Evolutionary conservation across 1,140 invertebrate genomes (phyloP).

Genomic region (Trichonephila clavata): DNA sequence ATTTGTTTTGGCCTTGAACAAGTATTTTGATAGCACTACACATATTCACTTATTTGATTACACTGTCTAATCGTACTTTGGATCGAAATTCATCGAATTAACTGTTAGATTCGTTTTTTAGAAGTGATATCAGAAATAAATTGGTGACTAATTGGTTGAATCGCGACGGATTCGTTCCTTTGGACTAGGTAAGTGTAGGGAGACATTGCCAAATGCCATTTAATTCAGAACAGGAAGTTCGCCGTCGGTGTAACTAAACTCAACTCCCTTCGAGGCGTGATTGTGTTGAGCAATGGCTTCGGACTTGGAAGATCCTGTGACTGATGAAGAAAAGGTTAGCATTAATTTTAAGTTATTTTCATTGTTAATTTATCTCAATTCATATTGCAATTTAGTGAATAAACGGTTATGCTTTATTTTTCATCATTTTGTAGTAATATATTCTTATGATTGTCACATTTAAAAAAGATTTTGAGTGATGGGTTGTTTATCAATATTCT

Average conservation of each 20-base stretch:
- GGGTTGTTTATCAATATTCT: constrained; percentile 15
- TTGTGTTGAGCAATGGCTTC: constrained; percentile 29
- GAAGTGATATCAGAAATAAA: no score
- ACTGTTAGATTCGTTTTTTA: no score
- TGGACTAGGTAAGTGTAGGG: neutral
- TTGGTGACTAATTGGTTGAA: no score
- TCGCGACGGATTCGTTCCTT: neutral
- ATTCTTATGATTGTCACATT: neutral
- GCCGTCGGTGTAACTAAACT: neutral
- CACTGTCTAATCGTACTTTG: no score
- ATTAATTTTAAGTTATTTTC: neutral
- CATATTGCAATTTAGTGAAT: neutral
- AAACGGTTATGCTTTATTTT: neutral
- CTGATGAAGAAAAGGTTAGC: constrained; percentile 13
- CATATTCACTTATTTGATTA: no score
- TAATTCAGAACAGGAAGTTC: constrained; percentile 29
- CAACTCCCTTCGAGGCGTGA: constrained; percentile 31
- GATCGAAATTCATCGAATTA: no score
- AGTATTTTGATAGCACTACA: no score
- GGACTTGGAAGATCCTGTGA: constrained; percentile 26
- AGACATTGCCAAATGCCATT: neutral
- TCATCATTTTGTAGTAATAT: neutral
- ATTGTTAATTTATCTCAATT: neutral
- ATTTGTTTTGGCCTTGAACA: no score
- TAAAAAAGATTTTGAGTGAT: neutral